Conservation (phyloP, 2,797 vertebrate species). For the Spea hammondii region DNA sequence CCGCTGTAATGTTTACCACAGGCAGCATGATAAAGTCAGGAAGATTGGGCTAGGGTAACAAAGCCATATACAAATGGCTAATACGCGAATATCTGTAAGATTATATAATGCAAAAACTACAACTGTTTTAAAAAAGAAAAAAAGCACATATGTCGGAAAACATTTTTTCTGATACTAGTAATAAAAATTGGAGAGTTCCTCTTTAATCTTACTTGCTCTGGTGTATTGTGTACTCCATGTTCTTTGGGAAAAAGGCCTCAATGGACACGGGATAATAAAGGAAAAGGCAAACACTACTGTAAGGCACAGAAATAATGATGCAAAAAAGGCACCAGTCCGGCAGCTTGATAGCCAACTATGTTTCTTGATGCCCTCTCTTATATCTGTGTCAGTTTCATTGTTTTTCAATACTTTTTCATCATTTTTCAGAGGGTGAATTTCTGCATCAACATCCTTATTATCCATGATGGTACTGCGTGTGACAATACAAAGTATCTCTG, state of each 20-base stretch:
- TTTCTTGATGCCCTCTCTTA: conserved; percentile 62
- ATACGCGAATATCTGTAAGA: too few relatives aligned
- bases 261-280: conserved; percentile 90
- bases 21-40: too few relatives aligned
- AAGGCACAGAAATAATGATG: conserved; percentile 85
- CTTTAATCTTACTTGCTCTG: conserved; percentile 68
- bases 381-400: conserved; percentile 55
- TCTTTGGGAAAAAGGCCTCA: conserved; percentile 72
- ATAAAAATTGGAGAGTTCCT: too few relatives aligned
- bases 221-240: conserved; percentile 74
- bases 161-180: too few relatives aligned
- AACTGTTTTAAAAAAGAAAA: too few relatives aligned
- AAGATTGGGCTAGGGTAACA: too few relatives aligned
- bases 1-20: too few relatives aligned
- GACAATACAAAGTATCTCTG: neutral
- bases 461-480: conserved; percentile 63
- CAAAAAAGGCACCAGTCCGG: conserved; percentile 83
- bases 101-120: too few relatives aligned
- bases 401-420: conserved; percentile 65
- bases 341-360: conserved; percentile 64
- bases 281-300: conserved; percentile 88
- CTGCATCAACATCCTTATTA: conserved; percentile 70
- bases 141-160: too few relatives aligned
- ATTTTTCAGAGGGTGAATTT: conserved; percentile 82
- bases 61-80: too few relatives aligned